Evolutionary conservation across 2,888 invertebrate species (phyloP).

Genomic region (Drosophila merina): DNA sequence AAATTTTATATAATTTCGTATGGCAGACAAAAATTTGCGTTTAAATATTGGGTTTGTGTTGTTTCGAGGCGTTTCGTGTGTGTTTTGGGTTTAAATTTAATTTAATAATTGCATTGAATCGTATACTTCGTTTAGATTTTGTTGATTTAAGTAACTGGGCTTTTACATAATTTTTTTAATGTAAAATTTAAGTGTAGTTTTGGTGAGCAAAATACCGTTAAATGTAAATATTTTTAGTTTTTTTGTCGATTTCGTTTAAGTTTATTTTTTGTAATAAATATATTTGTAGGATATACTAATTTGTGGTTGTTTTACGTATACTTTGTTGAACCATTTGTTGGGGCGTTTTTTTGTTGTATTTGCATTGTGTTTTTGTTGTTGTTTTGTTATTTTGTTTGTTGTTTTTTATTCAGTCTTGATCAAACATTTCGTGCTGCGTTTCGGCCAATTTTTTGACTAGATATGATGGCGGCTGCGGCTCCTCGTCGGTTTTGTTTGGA

Average conservation of each 20-base stretch:
- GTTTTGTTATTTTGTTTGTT: slow-evolving; percentile 32
- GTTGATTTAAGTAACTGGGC: slow-evolving; percentile 50
- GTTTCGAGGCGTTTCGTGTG: slow-evolving; percentile 45
- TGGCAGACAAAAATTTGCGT: slow-evolving; percentile 67
- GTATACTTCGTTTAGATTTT: slow-evolving; percentile 79
- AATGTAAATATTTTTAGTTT: slow-evolving; percentile 63
- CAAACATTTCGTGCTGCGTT: slow-evolving; percentile 59
- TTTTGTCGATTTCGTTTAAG: slow-evolving; percentile 9
- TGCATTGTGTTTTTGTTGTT: slow-evolving; percentile 41
- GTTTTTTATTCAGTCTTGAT: slow-evolving; percentile 76
- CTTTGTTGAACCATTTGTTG: slow-evolving; percentile 81
- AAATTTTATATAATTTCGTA: slow-evolving; percentile 35
- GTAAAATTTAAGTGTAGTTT: slow-evolving; percentile 40
- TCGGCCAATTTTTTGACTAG: slow-evolving; percentile 74
- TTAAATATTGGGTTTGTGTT: slow-evolving; percentile 40
- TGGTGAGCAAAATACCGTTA: slow-evolving; percentile 79
- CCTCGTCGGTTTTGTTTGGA: slow-evolving; percentile 1
- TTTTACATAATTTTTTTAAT: slow-evolving; percentile 47
- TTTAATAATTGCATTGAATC: slow-evolving; percentile 82
- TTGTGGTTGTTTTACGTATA: slow-evolving; percentile 81
- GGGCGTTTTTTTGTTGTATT: slow-evolving; percentile 68
- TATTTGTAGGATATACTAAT: slow-evolving; percentile 46
- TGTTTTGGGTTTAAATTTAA: slow-evolving; percentile 57
- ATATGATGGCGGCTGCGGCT: slow-evolving; percentile 67
- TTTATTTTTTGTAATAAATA: slow-evolving; percentile 46